Evolutionary conservation across 1,140 invertebrate species (phyloP).

Genomic region (Sinonovacula constricta): DNA sequence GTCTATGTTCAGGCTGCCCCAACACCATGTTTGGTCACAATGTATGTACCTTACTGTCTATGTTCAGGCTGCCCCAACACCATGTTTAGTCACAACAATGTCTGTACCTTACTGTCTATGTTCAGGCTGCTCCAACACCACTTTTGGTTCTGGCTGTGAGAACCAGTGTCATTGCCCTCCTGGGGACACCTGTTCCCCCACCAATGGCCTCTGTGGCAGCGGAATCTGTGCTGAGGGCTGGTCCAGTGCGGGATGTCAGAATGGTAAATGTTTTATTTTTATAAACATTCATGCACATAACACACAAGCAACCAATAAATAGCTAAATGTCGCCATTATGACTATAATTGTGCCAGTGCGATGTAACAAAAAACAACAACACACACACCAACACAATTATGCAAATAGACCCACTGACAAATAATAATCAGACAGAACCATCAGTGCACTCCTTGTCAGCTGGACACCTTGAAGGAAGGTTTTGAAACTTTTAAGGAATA

Average conservation of each 20-base stretch:
- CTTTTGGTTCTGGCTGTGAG: conserved; percentile 38
- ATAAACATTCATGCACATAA: no score
- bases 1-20: not conserved
- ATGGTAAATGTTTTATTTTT: conserved; percentile 34
- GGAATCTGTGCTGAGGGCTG: conserved; percentile 39
- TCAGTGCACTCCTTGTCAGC: no score
- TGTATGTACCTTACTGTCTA: not conserved
- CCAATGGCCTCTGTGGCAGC: conserved; percentile 44
- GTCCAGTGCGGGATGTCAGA: conserved; percentile 49
- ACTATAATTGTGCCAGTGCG: no score
- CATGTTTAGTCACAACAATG: not conserved
- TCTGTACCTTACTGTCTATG: not conserved
- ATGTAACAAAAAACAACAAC: no score
- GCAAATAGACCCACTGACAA: no score
- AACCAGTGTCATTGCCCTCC: conserved; percentile 41
- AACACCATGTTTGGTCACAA: not conserved
- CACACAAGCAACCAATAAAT: no score
- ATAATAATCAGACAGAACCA: no score
- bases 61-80: not conserved
- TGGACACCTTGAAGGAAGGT: no score
- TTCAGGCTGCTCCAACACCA: conserved; percentile 43
- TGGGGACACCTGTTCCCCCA: conserved; percentile 27
- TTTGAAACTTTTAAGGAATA: no score
- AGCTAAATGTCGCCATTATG: no score
- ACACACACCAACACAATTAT: no score